phyloP scores from a whole-genome alignment of 1,140 invertebrate genomes.

The Phortica variegata region DNA sequence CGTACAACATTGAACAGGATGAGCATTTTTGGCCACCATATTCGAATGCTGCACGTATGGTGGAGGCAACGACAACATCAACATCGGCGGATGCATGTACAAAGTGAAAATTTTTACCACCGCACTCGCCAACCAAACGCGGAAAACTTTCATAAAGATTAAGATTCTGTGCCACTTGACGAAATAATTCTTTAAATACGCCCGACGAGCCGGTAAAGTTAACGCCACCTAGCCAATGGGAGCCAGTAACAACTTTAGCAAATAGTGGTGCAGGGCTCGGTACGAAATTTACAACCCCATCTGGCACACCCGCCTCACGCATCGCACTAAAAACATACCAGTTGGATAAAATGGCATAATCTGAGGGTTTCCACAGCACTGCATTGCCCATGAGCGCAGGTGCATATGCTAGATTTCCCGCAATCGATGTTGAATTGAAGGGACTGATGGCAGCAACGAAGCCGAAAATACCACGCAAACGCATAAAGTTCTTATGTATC shows the following conservation, averaged over 20 bases:
- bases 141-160: constrained; percentile 86
- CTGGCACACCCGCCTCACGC: constrained; percentile 87
- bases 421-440: constrained; percentile 99
- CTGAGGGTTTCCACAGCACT: constrained; percentile 97
- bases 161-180: constrained; percentile 86
- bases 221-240: constrained; percentile 82
- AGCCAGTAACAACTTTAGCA: constrained; percentile 82
- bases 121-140: constrained; percentile 90
- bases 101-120: constrained; percentile 99
- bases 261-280: constrained; percentile 91
- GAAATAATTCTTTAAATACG: constrained; percentile 91
- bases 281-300: constrained; percentile 95
- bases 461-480: constrained; percentile 89
- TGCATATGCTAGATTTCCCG: constrained; percentile 91
- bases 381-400: constrained; percentile 97
- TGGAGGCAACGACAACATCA: constrained; percentile 72
- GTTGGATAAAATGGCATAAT: constrained; percentile 94
- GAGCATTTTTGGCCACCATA: constrained; percentile 98
- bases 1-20: constrained; percentile 93
- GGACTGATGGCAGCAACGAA: constrained; percentile 97
- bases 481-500: constrained; percentile 71
- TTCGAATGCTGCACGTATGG: constrained; percentile 91
- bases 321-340: constrained; percentile 93
- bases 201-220: constrained; percentile 82
- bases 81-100: constrained; percentile 88